Evolutionary conservation across 2,888 invertebrate genomes (phyloP).

Genomic region (Acanthococcus lagerstroemiae): DNA sequence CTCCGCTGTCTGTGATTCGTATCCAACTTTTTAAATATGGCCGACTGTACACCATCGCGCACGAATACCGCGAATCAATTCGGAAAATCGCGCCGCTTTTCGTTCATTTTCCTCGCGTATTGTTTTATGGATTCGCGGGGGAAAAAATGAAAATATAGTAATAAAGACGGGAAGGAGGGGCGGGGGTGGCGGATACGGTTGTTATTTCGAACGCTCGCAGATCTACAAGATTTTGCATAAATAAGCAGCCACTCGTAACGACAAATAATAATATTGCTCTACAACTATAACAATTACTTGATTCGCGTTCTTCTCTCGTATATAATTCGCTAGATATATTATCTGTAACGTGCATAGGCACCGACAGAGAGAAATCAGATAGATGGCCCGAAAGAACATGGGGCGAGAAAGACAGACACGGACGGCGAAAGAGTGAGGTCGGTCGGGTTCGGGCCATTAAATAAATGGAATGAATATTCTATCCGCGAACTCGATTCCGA

Average conservation of each 20-base stretch:
- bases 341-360: neutral
- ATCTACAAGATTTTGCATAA: slow-evolving; percentile 2
- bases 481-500: neutral
- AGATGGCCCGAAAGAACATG: neutral
- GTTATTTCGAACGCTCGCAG: neutral
- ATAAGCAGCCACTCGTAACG: slow-evolving; percentile 5
- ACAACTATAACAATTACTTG: neutral
- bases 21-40: too few species aligned
- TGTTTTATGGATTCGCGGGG: neutral
- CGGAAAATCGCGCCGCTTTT: neutral
- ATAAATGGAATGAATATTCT: slow-evolving; percentile 2
- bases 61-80: neutral
- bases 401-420: neutral
- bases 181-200: neutral
- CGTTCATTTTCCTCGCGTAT: neutral
- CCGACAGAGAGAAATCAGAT: neutral
- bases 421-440: neutral
- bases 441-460: slow-evolving; percentile 4
- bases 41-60: too few species aligned
- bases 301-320: neutral
- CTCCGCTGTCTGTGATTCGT: too few species aligned
- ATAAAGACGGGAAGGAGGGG: neutral
- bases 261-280: slow-evolving; percentile 5
- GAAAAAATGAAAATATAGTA: neutral
- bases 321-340: neutral